phyloP scores from a whole-genome alignment of 2,888 invertebrate genomes.

The Didymodactylos carnosus region DNA sequence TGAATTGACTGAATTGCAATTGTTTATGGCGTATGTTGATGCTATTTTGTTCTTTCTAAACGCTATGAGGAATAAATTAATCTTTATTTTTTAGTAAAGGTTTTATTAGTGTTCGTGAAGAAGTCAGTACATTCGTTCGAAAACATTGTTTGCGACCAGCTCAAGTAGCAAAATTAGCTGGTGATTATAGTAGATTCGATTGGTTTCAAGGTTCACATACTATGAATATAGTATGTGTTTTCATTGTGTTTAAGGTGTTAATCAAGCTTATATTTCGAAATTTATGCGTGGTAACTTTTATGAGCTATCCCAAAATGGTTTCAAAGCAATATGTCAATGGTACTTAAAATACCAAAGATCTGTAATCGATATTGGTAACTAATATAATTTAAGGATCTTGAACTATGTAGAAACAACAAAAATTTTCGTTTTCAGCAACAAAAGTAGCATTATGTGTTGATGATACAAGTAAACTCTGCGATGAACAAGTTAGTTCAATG shows the following conservation, averaged over 20 bases:
- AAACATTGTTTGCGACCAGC: slow-evolving; percentile 36
- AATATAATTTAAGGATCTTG: too few relatives aligned
- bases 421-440: too few relatives aligned
- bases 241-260: slow-evolving; percentile 23
- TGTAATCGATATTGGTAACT: too few relatives aligned
- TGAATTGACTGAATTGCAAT: neutral
- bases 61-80: too few relatives aligned
- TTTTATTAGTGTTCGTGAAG: slow-evolving; percentile 31
- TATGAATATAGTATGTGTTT: neutral
- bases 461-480: too few relatives aligned
- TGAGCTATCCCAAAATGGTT: slow-evolving; percentile 36
- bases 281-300: slow-evolving; percentile 36
- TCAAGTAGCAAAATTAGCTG: slow-evolving; percentile 36
- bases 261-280: slow-evolving; percentile 38
- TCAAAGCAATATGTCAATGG: slow-evolving; percentile 37
- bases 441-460: too few relatives aligned
- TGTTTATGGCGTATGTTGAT: too few relatives aligned
- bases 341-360: slow-evolving; percentile 32
- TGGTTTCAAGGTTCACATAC: too few relatives aligned
- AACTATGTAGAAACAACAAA: too few relatives aligned
- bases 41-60: too few relatives aligned
- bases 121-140: slow-evolving; percentile 36
- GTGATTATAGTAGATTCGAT: slow-evolving; percentile 15
- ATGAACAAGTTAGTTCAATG: too few relatives aligned
- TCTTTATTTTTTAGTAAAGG: slow-evolving; percentile 21